Evolutionary conservation across 2,888 invertebrate species (phyloP), one percentile per base, ranked within the genome.

Genomic region (Ochropacha duplaris): DNA sequence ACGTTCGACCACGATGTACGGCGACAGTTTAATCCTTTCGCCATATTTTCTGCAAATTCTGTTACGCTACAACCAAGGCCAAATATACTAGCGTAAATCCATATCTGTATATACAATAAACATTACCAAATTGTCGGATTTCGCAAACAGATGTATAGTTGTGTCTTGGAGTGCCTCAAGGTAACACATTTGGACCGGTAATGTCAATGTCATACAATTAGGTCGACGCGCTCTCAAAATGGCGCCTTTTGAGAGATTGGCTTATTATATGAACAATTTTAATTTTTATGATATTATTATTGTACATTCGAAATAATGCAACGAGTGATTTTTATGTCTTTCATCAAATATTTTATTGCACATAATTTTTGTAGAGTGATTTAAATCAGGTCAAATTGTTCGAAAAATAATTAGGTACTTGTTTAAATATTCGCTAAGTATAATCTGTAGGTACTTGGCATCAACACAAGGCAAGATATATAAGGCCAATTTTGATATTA

Each of bases 191-290:
- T 58, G 72, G 78, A 57, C 70, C 76, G 74, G 71, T 52, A 69
- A 70, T 79, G 78, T 81, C 83, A 82, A 78, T 81, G 83, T 72
- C 80, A 68, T 28, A 52, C 66, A 74, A 71, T 61, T 78, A 64
- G 77, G 76, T 71, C 74, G 65, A 44, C 44, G 60, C 60, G 52
- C 56, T 62, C 59, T 59, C 34, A 58, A 55, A 57, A 57, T 49
- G 52, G 57, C 19, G 19, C 44, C 44, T 19, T 8, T 44, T 44
- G 44, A 49, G 49, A 49, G 49, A 54, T 49, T 28, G 31, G 26
- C 57, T 56, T 60, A 39, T 55, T 50, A 54, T 31, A 57, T 49
- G 59, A 16, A 44, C 44, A 44, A 44, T 44, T 44, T 44, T 19
- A 44, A 44, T 49, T 44, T 44, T 44, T 19, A 44, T 19, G 19